Evolutionary conservation across 2,888 invertebrate species (phyloP).

Genomic region (Parnassius orleans): DNA sequence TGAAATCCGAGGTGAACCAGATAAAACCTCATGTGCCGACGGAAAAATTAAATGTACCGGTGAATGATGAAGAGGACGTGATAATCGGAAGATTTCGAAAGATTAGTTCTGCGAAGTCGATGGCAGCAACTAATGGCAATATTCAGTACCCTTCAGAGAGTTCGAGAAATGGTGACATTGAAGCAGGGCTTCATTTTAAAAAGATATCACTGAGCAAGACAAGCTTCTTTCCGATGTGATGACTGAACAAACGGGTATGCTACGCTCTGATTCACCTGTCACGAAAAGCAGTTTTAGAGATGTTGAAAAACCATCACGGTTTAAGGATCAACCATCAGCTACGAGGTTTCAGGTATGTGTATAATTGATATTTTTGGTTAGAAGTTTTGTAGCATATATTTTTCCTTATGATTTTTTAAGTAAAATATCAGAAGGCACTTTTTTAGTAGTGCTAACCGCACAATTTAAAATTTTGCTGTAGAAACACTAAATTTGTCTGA

Average conservation of each 20-base stretch:
- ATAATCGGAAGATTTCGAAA: conserved; percentile 76
- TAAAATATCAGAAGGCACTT: too few relatives aligned
- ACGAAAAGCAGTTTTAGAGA: conserved; percentile 84
- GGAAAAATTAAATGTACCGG: conserved; percentile 49
- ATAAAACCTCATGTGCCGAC: conserved; percentile 33
- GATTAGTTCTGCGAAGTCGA: conserved; percentile 77
- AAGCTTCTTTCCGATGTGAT: conserved; percentile 49
- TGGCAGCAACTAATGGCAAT: conserved; percentile 77
- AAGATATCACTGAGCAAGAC: conserved; percentile 56
- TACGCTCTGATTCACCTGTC: conserved; percentile 48
- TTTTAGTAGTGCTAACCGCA: too few relatives aligned
- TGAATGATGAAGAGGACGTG: conserved; percentile 70
- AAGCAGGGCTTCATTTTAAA: conserved; percentile 64
- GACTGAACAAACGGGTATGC: conserved; percentile 43
- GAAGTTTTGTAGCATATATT: too few relatives aligned
- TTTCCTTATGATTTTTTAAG: too few relatives aligned
- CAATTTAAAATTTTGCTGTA: too few relatives aligned
- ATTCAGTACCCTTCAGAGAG: conserved; percentile 67
- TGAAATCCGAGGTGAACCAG: conserved; percentile 49
- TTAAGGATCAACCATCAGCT: conserved; percentile 81
- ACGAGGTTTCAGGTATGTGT: conserved; percentile 81
- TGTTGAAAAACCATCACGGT: conserved; percentile 82
- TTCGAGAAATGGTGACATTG: conserved; percentile 56
- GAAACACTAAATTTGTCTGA: too few relatives aligned
- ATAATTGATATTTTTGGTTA: background rate